phyloP scores from a whole-genome alignment of 2,888 invertebrate genomes.

The Pterostichus madidus region DNA sequence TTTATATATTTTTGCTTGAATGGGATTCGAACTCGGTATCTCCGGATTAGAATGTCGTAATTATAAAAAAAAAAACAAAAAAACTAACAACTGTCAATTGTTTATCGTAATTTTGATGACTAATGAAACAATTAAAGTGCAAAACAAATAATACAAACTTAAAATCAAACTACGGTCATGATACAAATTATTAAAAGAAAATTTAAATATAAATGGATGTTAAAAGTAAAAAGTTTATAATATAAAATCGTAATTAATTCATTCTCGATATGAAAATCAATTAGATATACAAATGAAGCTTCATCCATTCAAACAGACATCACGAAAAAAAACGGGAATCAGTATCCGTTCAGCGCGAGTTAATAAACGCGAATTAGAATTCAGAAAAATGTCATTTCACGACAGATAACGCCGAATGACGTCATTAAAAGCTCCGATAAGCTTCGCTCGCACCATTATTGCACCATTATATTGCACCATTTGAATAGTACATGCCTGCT shows the following conservation, averaged over 20 bases:
- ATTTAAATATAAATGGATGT: too few relatives aligned
- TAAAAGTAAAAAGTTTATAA: too few relatives aligned
- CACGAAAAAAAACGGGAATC: constrained; percentile 26
- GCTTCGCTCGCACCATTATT: constrained; percentile 72
- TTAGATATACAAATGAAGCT: not conserved
- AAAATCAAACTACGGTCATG: too few relatives aligned
- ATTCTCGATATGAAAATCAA: constrained; percentile 14
- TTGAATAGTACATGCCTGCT: constrained; percentile 70
- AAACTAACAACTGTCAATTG: too few relatives aligned
- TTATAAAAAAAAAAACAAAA: too few relatives aligned
- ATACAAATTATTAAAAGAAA: too few relatives aligned
- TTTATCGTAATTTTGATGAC: too few relatives aligned
- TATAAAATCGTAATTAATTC: not conserved
- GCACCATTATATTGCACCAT: constrained; percentile 73
- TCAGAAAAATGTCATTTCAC: constrained; percentile 71
- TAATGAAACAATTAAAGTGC: too few relatives aligned
- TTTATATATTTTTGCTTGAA: too few relatives aligned
- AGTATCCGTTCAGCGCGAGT: constrained; percentile 53
- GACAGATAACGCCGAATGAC: constrained; percentile 71
- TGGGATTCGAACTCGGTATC: too few relatives aligned
- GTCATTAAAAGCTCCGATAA: constrained; percentile 73
- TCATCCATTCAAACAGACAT: not conserved
- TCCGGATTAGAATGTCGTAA: too few relatives aligned
- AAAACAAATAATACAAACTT: too few relatives aligned
- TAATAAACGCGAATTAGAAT: constrained; percentile 67